phyloP scores from a whole-genome alignment of 2,113 vertebrate species.

The Dascyllus trimaculatus region DNA sequence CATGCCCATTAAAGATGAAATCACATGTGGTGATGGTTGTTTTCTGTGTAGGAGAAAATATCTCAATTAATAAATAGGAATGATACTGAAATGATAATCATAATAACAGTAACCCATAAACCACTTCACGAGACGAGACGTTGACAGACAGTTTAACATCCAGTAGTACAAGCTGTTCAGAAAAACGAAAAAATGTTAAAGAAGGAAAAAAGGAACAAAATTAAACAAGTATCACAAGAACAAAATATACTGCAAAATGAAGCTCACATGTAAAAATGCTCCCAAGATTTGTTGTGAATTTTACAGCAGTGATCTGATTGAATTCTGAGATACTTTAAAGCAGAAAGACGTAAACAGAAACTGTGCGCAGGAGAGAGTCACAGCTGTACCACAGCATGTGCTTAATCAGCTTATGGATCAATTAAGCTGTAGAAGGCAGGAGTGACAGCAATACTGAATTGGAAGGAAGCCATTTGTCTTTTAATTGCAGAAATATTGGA shows the following conservation, averaged over 20 bases:
- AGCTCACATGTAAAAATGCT: conserved; percentile 6
- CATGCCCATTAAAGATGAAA: conserved; percentile 78
- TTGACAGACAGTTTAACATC: conserved; percentile 40
- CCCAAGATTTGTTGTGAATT: not conserved
- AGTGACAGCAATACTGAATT: conserved; percentile 22
- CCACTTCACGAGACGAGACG: conserved; percentile 35
- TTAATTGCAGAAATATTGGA: conserved; percentile 29
- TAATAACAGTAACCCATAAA: conserved; percentile 32
- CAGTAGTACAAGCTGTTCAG: conserved; percentile 45
- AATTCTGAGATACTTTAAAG: conserved; percentile 22
- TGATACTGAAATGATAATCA: conserved; percentile 47
- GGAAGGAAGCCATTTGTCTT: conserved; percentile 11
- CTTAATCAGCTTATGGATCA: conserved; percentile 58
- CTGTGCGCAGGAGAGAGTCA: conserved; percentile 15
- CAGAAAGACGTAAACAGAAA: conserved; percentile 21
- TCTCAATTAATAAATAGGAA: conserved; percentile 71
- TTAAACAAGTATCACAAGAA: conserved; percentile 26
- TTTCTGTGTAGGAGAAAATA: conserved; percentile 80
- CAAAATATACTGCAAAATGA: conserved; percentile 17
- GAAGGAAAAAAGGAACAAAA: conserved; percentile 38
- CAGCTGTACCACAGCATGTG: conserved; percentile 53
- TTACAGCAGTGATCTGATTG: conserved; percentile 4
- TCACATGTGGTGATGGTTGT: conserved; percentile 74
- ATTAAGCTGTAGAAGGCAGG: conserved; percentile 47
- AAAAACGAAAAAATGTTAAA: conserved; percentile 40